Evolutionary conservation across 2,113 vertebrate genomes (phyloP).

Genomic region (Nyctereutes procyonoides): DNA sequence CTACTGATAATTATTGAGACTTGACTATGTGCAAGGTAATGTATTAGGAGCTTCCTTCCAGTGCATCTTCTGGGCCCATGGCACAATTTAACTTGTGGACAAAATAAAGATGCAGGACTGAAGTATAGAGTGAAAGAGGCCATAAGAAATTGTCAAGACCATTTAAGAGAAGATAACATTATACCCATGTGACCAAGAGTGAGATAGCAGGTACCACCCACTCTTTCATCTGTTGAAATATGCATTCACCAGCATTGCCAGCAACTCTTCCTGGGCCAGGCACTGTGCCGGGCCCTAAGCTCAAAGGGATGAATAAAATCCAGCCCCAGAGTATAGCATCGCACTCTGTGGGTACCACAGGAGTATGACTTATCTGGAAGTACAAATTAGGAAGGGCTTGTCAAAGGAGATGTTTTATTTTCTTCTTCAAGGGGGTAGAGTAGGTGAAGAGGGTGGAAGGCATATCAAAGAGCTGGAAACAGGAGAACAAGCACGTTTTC

Average conservation of each 20-base stretch:
- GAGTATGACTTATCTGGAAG: not conserved
- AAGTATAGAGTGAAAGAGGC: not conserved
- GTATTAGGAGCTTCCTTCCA: constrained; percentile 12
- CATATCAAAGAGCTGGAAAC: not conserved
- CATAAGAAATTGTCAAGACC: not conserved
- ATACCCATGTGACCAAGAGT: not conserved
- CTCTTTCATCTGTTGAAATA: not conserved
- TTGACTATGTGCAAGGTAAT: constrained; percentile 31
- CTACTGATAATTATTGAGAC: constrained; percentile 60
- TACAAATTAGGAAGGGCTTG: not conserved
- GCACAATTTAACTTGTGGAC: constrained; percentile 59
- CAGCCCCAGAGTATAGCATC: not conserved
- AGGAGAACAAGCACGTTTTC: not conserved
- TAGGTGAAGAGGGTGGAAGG: not conserved
- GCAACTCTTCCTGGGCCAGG: not conserved
- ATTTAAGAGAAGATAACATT: not conserved
- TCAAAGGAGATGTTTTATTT: not conserved
- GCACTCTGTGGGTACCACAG: not conserved
- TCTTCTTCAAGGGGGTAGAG: not conserved
- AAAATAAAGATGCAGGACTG: constrained; percentile 15
- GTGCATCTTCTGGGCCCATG: not conserved
- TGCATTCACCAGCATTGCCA: not conserved
- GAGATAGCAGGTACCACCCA: not conserved
- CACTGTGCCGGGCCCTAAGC: not conserved
- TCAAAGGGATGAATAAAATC: not conserved